Percentiles rank a stretch among this genome's conserved stretches.
Evolutionary conservation across 2,113 vertebrate species (phyloP).

Genomic region (Gyps fulvus): DNA sequence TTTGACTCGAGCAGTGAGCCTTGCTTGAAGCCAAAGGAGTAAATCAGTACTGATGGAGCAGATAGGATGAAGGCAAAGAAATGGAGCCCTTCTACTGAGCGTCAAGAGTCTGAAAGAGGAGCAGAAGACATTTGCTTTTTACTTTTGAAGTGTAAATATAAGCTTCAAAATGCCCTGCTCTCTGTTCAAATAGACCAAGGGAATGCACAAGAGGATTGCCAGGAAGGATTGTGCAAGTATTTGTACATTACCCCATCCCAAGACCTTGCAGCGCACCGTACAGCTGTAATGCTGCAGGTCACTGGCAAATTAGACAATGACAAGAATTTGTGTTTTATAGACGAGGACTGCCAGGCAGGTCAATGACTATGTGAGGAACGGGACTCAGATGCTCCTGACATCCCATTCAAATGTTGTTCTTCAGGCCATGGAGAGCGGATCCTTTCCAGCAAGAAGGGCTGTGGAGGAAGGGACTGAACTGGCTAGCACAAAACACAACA

Average conservation of each 20-base stretch:
- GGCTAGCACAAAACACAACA: neutral
- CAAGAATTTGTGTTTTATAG: neutral
- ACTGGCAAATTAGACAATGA: neutral
- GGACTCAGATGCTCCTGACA: neutral
- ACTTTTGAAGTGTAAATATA: neutral
- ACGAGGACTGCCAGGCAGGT: neutral
- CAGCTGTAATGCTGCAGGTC: neutral
- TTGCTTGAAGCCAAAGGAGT: neutral
- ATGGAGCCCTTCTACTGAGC: neutral
- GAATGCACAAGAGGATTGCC: neutral
- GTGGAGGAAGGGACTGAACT: neutral
- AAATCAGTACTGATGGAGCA: neutral
- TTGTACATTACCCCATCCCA: neutral
- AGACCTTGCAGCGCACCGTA: neutral
- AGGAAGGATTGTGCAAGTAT: neutral
- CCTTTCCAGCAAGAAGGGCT: neutral
- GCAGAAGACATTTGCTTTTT: neutral
- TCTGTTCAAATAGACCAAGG: neutral
- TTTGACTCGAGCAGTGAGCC: neutral
- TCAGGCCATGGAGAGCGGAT: neutral
- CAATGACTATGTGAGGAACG: fast-evolving
- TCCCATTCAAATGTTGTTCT: neutral
- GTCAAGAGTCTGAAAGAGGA: neutral
- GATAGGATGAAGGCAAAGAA: neutral
- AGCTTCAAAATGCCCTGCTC: neutral